These are phyloP conservation scores for Eospalax fontanierii DNA, from an alignment of 2,797 vertebrate species.

Conservation along the genomic window DNA sequence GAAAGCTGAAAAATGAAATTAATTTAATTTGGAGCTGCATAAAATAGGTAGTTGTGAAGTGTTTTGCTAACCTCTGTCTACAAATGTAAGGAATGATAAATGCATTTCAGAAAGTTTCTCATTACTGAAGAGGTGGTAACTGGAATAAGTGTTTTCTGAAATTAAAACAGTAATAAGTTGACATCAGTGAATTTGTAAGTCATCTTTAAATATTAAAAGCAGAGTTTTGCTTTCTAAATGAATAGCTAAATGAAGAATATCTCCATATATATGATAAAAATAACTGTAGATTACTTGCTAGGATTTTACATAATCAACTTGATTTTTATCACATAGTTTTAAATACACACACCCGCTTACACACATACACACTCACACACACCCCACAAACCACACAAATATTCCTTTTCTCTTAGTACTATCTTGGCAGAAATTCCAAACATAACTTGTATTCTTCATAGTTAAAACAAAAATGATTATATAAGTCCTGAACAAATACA, in stretches of 20 bases:
- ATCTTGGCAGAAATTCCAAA: neutral
- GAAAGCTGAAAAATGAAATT: constrained; percentile 3
- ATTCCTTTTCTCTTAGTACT: neutral
- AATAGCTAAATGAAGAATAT: neutral
- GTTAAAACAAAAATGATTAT: too few species aligned
- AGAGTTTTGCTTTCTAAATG: constrained; percentile 45
- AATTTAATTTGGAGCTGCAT: constrained; percentile 25
- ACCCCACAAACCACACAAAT: neutral
- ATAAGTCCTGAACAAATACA: neutral
- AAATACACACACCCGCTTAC: neutral
- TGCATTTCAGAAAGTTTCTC: constrained; percentile 57
- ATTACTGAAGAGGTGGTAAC: constrained; percentile 44
- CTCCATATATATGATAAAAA: neutral
- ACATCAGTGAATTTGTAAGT: neutral
- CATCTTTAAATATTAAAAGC: constrained; percentile 25
- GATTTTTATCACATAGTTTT: too few species aligned
- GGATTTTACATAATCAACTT: too few species aligned
- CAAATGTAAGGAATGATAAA: constrained; percentile 50
- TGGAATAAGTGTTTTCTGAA: constrained; percentile 19
- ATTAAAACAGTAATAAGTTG: neutral
- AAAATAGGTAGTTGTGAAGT: neutral
- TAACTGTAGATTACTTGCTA: neutral
- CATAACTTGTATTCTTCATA: too few species aligned
- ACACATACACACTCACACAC: neutral
- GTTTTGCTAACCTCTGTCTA: constrained; percentile 44